Conservation (phyloP, 2,797 vertebrate genomes). For the Anguilla anguilla region DNA sequence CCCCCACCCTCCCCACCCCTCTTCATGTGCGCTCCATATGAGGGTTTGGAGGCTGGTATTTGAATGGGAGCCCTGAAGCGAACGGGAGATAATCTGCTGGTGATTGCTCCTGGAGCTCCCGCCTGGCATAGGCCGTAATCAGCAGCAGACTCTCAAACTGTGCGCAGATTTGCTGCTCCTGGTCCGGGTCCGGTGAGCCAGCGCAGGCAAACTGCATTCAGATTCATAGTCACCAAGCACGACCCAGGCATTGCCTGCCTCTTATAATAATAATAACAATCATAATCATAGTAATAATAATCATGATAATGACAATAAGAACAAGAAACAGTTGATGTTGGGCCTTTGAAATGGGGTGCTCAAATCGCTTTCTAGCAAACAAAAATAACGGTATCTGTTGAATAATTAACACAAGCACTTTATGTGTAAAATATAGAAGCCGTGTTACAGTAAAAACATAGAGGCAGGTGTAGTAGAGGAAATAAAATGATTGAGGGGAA, state of each 20-base stretch:
- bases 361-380: too few species aligned
- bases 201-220: not conserved
- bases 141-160: not conserved
- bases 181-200: not conserved
- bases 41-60: not conserved
- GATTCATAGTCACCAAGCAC: not conserved
- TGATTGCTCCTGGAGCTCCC: not conserved
- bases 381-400: too few species aligned
- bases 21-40: not conserved
- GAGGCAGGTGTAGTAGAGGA: too few species aligned
- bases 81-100: not conserved
- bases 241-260: not conserved
- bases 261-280: not conserved
- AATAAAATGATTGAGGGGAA: too few species aligned
- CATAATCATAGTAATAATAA: too few species aligned
- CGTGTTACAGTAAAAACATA: too few species aligned
- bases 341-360: too few species aligned
- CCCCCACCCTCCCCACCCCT: too few species aligned
- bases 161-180: not conserved
- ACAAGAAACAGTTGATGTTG: too few species aligned
- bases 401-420: too few species aligned
- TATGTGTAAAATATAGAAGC: too few species aligned
- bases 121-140: not conserved
- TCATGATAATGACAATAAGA: too few species aligned
- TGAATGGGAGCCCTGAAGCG: not conserved